A percentile compares a stretch with the other conserved stretches of the same genome.
Evolutionary conservation across 2,888 invertebrate species (phyloP).

Genomic region (Drosophila buzzatii): DNA sequence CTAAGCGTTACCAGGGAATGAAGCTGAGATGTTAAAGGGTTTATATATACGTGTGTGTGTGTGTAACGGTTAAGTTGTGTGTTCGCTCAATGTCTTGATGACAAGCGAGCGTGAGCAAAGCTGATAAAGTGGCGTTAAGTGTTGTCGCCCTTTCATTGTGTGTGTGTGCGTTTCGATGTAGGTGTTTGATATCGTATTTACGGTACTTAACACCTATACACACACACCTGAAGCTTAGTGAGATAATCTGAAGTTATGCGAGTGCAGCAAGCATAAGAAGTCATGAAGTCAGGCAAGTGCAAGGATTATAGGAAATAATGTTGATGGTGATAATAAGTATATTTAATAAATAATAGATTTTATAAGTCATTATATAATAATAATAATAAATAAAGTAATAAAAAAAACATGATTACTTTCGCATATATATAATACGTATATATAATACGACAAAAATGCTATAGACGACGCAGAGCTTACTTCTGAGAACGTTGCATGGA

Average conservation of each 20-base stretch:
- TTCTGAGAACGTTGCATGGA: no score
- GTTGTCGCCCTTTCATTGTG: conserved; percentile 41
- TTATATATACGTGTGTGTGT: not conserved
- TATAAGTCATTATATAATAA: no score
- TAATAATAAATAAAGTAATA: no score
- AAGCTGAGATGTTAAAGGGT: not conserved
- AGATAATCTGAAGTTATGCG: not conserved
- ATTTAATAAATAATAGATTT: no score
- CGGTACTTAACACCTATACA: conserved; percentile 28
- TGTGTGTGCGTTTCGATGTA: not conserved
- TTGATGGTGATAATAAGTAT: no score
- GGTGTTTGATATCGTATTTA: conserved; percentile 36
- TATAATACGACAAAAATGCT: no score
- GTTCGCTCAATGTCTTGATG: conserved; percentile 60
- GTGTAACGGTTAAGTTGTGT: conserved; percentile 3
- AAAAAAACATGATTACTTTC: no score
- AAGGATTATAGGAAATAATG: no score
- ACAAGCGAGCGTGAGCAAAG: conserved; percentile 47
- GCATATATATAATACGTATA: no score
- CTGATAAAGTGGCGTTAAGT: conserved; percentile 67
- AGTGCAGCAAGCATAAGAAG: not conserved
- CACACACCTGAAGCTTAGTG: not conserved
- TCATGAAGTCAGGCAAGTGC: not conserved
- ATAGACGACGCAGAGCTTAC: no score
- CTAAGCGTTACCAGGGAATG: not conserved